Percentiles rank a stretch among this genome's conserved stretches.
These are phyloP conservation scores for Lochmaea crataegi DNA, from an alignment of 2,888 invertebrate genomes.

Conservation along the genomic window DNA sequence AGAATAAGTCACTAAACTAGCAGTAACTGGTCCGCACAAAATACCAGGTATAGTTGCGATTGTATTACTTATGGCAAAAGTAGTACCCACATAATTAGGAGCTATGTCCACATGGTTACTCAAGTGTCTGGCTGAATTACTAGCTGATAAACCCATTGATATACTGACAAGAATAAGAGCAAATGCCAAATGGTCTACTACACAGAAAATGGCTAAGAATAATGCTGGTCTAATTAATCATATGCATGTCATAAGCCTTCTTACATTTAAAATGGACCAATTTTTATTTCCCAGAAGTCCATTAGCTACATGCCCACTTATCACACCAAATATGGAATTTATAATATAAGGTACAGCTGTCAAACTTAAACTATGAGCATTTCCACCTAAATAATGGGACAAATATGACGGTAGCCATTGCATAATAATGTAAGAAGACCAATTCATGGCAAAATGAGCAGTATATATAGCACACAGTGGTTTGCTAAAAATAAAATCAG, in stretches of 20 bases:
- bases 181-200: slow-evolving; percentile 74
- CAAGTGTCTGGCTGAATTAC: slow-evolving; percentile 80
- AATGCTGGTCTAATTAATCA: slow-evolving; percentile 79
- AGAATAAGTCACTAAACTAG: slow-evolving; percentile 76
- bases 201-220: slow-evolving; percentile 77
- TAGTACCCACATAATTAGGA: slow-evolving; percentile 81
- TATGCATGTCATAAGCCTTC: slow-evolving; percentile 78
- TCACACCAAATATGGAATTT: slow-evolving; percentile 77
- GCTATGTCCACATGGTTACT: slow-evolving; percentile 84
- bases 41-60: slow-evolving; percentile 82
- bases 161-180: slow-evolving; percentile 79
- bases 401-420: slow-evolving; percentile 83
- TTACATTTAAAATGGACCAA: slow-evolving; percentile 76
- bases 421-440: slow-evolving; percentile 84
- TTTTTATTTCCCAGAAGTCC: slow-evolving; percentile 67
- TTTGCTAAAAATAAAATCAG: slow-evolving; percentile 75
- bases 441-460: slow-evolving; percentile 84
- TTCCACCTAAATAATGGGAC: slow-evolving; percentile 71
- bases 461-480: slow-evolving; percentile 80
- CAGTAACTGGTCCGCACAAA: slow-evolving; percentile 80
- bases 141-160: slow-evolving; percentile 80
- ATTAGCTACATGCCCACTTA: slow-evolving; percentile 79
- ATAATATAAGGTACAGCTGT: slow-evolving; percentile 81
- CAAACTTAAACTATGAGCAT: slow-evolving; percentile 76
- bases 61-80: slow-evolving; percentile 82